phyloP scores from a whole-genome alignment of 2,797 vertebrate genomes.

The Botia kubotai region DNA sequence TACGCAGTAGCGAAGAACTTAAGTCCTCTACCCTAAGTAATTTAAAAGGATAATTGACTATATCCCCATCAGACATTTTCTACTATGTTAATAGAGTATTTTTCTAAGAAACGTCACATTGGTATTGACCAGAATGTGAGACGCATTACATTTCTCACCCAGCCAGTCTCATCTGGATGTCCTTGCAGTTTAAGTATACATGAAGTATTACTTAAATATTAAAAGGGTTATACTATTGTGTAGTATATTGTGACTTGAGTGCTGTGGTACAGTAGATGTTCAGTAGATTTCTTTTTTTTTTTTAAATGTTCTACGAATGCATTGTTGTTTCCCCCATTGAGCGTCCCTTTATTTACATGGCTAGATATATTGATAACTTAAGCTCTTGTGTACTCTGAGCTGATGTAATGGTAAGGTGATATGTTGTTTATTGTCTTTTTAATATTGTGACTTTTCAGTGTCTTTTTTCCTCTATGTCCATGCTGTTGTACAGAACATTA shows the following conservation, averaged over 20 bases:
- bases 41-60: constrained; percentile 39
- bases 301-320: constrained; percentile 31
- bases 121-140: constrained; percentile 40
- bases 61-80: constrained; percentile 51
- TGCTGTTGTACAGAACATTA: constrained; percentile 73
- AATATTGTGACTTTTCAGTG: constrained; percentile 68
- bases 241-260: constrained; percentile 37
- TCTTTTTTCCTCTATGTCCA: constrained; percentile 64
- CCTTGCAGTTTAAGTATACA: constrained; percentile 31
- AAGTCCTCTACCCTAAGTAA: constrained; percentile 39
- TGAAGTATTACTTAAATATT: constrained; percentile 38
- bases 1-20: constrained; percentile 35
- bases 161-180: constrained; percentile 7
- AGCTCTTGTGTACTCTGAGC: constrained; percentile 52
- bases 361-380: constrained; percentile 33
- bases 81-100: constrained; percentile 66
- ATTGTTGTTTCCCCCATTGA: constrained; percentile 28
- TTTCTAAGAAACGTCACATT: constrained; percentile 63
- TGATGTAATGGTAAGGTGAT: constrained; percentile 46
- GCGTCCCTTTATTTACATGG: constrained; percentile 31
- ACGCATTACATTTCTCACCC: not conserved
- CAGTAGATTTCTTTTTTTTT: constrained; percentile 30
- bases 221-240: constrained; percentile 16
- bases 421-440: constrained; percentile 60
- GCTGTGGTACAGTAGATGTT: constrained; percentile 35